Conservation (phyloP, 2,797 vertebrate species). For the Odontamblyopus lacepedii region DNA sequence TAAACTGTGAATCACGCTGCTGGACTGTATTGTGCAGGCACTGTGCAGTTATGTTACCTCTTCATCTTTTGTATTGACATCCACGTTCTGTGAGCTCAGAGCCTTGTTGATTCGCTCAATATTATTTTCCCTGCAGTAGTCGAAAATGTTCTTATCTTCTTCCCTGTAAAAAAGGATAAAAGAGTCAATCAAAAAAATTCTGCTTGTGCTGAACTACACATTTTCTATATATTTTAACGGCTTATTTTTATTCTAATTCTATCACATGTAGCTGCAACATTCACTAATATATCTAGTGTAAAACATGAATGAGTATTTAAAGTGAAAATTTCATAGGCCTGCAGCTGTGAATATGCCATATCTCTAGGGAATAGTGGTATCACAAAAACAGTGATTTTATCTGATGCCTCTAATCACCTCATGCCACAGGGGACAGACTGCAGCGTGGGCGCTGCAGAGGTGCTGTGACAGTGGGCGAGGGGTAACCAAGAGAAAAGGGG, state of each 20-base stretch:
- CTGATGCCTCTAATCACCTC: slow-evolving; percentile 89
- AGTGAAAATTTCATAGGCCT: slow-evolving; percentile 15
- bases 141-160: slow-evolving; percentile 98
- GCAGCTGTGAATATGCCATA: slow-evolving; percentile 34
- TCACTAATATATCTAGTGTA: neutral
- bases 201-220: neutral
- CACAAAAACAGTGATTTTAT: slow-evolving; percentile 87
- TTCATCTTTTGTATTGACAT: slow-evolving; percentile 91
- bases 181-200: slow-evolving; percentile 6
- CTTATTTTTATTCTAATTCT: neutral
- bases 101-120: slow-evolving; percentile 88
- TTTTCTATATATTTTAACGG: neutral
- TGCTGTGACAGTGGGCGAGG: slow-evolving; percentile 61
- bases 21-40: slow-evolving; percentile 9
- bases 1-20: slow-evolving; percentile 1
- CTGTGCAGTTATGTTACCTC: slow-evolving; percentile 79
- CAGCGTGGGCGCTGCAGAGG: slow-evolving; percentile 72
- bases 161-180: slow-evolving; percentile 76
- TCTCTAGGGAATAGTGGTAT: slow-evolving; percentile 46
- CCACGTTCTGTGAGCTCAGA: slow-evolving; percentile 86
- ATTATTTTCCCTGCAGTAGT: slow-evolving; percentile 99
- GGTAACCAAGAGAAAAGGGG: slow-evolving; percentile 78
- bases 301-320: neutral
- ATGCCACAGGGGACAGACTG: slow-evolving; percentile 78
- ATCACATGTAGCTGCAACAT: neutral